Conservation (phyloP, 2,113 vertebrate species). For the Camarhynchus parvulus region DNA sequence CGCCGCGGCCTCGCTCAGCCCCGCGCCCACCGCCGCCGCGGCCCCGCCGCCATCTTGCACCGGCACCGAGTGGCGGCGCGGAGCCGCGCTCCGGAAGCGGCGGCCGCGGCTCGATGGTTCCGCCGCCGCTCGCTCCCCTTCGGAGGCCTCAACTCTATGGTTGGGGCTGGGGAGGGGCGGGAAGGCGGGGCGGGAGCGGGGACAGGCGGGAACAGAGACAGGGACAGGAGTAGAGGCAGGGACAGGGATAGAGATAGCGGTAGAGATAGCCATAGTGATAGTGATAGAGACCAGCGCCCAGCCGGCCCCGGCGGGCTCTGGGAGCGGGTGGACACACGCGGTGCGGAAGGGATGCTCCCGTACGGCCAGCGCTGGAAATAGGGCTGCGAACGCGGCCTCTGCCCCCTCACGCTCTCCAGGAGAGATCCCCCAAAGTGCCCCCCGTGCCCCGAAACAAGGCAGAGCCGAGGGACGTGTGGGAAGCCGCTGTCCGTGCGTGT, state of each 20-base stretch:
- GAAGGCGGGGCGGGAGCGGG: not conserved
- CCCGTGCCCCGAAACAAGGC: not conserved
- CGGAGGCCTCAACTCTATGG: not conserved
- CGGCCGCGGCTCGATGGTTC: accelerated
- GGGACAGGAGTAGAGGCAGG: not conserved
- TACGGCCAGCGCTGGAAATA: accelerated
- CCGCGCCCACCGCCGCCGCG: not conserved
- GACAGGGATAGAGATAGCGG: accelerated
- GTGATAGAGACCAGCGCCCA: no score
- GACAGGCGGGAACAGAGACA: accelerated
- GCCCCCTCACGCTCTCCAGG: accelerated
- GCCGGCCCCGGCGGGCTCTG: not conserved
- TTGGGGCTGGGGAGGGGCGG: accelerated
- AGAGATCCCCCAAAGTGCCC: not conserved
- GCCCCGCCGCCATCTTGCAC: constrained; percentile 26
- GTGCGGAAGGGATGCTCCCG: accelerated
- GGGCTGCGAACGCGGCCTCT: accelerated
- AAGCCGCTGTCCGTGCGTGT: accelerated
- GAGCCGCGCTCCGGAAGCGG: not conserved
- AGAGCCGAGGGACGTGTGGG: not conserved
- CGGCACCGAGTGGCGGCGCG: not conserved
- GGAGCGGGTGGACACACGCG: accelerated
- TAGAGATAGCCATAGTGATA: accelerated
- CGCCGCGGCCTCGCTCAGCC: not conserved
- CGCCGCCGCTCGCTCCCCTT: not conserved